Percentiles rank a stretch among this genome's conserved stretches.
Evolutionary conservation across 2,797 vertebrate genomes (phyloP).

Genomic region (Pangasius djambal): DNA sequence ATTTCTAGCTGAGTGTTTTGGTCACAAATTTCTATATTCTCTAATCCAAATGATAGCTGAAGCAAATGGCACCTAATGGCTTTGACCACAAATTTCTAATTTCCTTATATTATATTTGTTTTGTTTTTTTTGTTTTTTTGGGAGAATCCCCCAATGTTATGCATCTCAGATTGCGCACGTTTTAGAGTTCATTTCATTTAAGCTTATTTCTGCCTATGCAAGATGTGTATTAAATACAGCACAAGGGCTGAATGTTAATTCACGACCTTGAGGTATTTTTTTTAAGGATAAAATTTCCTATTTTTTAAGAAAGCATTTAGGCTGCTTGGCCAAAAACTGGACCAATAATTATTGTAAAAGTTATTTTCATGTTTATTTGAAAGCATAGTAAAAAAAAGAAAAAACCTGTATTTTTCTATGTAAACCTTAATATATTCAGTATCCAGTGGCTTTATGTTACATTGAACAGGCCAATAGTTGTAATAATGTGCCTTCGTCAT

Average conservation of each 20-base stretch:
- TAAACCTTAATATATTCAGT: constrained; percentile 67
- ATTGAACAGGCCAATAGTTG: neutral
- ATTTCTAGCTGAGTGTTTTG: neutral
- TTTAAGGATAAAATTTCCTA: neutral
- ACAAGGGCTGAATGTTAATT: neutral
- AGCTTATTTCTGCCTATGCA: constrained; percentile 20
- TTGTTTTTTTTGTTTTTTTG: neutral
- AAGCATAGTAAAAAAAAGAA: constrained; percentile 39
- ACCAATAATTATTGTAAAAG: neutral
- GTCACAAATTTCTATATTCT: neutral
- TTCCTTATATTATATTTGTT: neutral
- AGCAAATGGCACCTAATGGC: neutral
- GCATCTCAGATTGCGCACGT: neutral
- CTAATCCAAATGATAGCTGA: neutral
- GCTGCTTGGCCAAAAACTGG: constrained; percentile 8
- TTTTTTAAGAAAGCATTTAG: constrained; percentile 50
- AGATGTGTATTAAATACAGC: neutral
- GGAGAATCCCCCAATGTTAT: no score
- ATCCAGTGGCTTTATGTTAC: constrained; percentile 17
- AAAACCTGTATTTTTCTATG: constrained; percentile 56
- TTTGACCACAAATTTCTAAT: neutral
- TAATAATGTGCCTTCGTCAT: neutral
- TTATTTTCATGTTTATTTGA: constrained; percentile 11
- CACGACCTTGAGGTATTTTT: constrained; percentile 13
- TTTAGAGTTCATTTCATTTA: neutral